Evolutionary conservation across 2,797 vertebrate genomes (phyloP), one percentile per base, ranked within the genome.

Genomic region (Lithobates pipiens): DNA sequence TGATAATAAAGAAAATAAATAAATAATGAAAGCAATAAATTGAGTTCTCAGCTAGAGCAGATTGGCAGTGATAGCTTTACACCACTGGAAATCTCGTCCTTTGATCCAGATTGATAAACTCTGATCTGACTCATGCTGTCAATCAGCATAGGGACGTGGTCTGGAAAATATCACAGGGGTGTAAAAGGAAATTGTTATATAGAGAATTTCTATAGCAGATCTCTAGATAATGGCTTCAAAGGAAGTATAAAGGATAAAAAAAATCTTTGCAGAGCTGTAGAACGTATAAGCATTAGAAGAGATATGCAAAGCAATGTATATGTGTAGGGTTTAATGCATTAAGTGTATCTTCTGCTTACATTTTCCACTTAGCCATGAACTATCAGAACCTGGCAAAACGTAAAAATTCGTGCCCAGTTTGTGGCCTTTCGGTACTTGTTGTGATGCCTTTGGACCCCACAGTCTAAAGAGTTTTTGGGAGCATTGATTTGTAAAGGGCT

Each of bases 41-140:
- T 57, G 80, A 83, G 71, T 68, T 50, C 73, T 75, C 42, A 36
- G 57, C 72, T 68, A 39, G 34, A 44, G 15, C 69, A 72, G 83
- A 85, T 72, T 85, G 69, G 61, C 63, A 67, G 69, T 85, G 74
- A 85, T 85, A 68, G 27, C 70, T 74, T 74, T 34, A 75, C 71
- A 46, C 76, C 71, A 63, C 57, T 85, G 70, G 23, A 67, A 80
- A 54, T 50, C 77, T 80, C 36, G 36, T 85, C 18, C 23, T 39
- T 70, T 80, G 71, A 85, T 85, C 78, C 71, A 42, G 32, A 46
- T n/a, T 85, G 63, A 73, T 69, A 85, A 76, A 80, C 67, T 85
- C 77, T 75, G 84, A 85, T 85, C 77, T 73, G 34, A 27, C 69
- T 74, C 25, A 50, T 32, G 71, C 21, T 85, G 84, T 80, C 84